Evolutionary conservation across 2,888 invertebrate genomes (phyloP), one percentile per base, ranked within the genome.

Genomic region (Sminthurides aquaticus): DNA sequence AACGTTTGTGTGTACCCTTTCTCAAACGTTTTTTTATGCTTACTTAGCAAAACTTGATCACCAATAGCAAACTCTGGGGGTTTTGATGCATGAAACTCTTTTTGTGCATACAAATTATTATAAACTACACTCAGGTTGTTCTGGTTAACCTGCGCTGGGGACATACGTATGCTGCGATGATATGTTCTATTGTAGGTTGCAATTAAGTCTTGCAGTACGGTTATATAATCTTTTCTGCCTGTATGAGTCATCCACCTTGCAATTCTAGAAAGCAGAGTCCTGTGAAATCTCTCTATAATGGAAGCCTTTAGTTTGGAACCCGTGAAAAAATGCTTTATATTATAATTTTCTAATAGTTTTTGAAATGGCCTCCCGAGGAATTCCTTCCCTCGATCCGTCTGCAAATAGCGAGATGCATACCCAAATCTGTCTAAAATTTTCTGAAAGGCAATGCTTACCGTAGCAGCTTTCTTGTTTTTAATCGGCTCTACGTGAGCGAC

Each of bases 321-420:
- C n/a, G 26, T 34, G 2, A 5, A 5, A 20, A 34, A 58, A 20
- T 29, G 58, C 1, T 27, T 58, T n/a, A 29, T 29, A 1, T 18
- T 18, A 8, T 22, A 5, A 1, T 8, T 1, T 22, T 28, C 20
- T 25, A 58, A n/a, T 22, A 34, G n/a, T 18, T 58, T 26, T 8
- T 15, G 22, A 1, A 58, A 27, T 2, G 27, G 29, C 2, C 3
- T n/a, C 22, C 25, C 25, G 15, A 18, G 22, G n/a, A 52, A 65
- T 28, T 65, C 65, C 11, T n/a, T 49, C n/a, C 65, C 60, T 1
- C 1, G 1, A n/a, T 65, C 65, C 1, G 15, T 2, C 20, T 65
- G 65, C 1, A 60, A 3, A 8, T 49, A 29, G 18, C 20, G n/a
- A 2, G 49, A 49, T 1, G 22, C 11, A 15, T 48, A 56, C 2